Evolutionary conservation across 2,113 vertebrate species (phyloP), one percentile per base, ranked within the genome.

Genomic region (Junco hyemalis): DNA sequence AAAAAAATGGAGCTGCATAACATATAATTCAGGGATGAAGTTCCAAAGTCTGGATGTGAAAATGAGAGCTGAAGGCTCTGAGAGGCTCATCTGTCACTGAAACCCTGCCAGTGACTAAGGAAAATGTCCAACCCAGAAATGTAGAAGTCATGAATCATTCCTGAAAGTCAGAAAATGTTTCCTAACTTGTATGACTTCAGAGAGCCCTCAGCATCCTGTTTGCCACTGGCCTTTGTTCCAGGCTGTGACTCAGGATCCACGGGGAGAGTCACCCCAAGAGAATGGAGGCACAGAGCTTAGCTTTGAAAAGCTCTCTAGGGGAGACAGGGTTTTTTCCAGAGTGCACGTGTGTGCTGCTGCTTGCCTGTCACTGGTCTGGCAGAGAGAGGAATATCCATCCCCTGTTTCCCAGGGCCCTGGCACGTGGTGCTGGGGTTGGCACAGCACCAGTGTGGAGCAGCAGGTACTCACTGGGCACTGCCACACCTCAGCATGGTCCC

Each of bases 201-300:
- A 70, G 36, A 92, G 17, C 42, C 29, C 81, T 70, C 78, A 63
- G 81, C 87, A 91, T 96, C 87, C 96, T 95, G 92, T 90, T 82
- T 89, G 87, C 84, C 90, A 23, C 50, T 14, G 14, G 74, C 89
- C 81, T 83, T 88, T 88, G 86, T 70, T 61, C 48, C 9, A 18
- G 38, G 54, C 84, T 63, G 18, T 35, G 60, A 28, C 51, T 65
- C 48, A 36, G 50, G 45, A 16, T 23, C 60, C 47, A 0, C 1
- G 36, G 72, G 42, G n/a, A 65, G 26, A 25, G 24, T 77, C 60
- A 35, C 53, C 79, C 66, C 7, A 1, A 17, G 36, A 60, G 35
- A 12, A 2, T 6, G 51, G 24, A 23, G 47, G 47, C 44, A 84
- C 35, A 42, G 53, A 56, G 60, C 24, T 24, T 5, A 5, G 5